Base-by-base conservation (phyloP, 64 coral and sea anemone genomes). In the Dendrophyllia cribrosa region DNA sequence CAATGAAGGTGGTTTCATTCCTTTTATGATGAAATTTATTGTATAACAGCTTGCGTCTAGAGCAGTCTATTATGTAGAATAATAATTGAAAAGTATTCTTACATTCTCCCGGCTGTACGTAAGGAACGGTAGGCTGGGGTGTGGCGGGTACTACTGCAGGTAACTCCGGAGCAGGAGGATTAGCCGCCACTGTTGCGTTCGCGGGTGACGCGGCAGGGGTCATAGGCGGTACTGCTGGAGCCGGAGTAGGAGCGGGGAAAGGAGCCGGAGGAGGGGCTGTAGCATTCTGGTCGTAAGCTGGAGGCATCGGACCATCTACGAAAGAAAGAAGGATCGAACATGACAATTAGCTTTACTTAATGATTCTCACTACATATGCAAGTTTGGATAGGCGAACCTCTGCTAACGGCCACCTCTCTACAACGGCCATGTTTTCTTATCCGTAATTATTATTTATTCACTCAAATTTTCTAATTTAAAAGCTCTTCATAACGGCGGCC, bases 251-350 rank as follows among this genome's bases (percentile, higher is more conserved):
- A 25, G 65, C 76, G 15, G 50, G 15, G 3, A 60, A 24, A 51
- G 82, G 23, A 13, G 51, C 60, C 19, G 77, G 44, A 78, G 75
- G 60, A 46, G 86, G 55, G 16, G 61, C 71, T 9, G 61, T 13
- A 52, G 55, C 16, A 3, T 90, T 81, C 13, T 48, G 66, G 47
- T 87, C 60, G 26, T 20, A 43, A 2, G 65, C 20, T 87, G 65
- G 65, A 52, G 51, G 6, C 80, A 83, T 83, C 22, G 73, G 72
- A 61, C 91, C 91, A 49, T 92, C 91, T 92, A 45, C 10, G 22
- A 77, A 53, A 63, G 19, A 50, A 10, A 66, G 3, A 34, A 34
- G 26, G 8, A 8, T 25, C 43, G 6, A 22, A 24, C 22, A 5
- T 3, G 6, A 9, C 58, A 14, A 81, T 59, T 81, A 25, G 47